Conservation (phyloP, 2,797 vertebrate species). For the Acrossocheilus wenchowensis region DNA sequence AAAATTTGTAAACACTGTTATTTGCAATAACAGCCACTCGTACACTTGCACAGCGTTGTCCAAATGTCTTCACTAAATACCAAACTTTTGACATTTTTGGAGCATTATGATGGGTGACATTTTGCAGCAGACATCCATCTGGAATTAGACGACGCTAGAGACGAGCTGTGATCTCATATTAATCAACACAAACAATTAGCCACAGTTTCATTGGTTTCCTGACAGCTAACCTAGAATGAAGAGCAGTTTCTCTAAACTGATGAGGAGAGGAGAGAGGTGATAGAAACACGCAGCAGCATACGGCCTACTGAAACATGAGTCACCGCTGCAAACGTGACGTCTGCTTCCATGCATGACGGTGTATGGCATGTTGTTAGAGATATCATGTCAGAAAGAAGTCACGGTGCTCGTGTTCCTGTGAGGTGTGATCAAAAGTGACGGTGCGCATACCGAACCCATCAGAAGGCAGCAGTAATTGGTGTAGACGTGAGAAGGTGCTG, state of each 20-base stretch:
- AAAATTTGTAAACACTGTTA: neutral
- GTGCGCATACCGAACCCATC: conserved; percentile 4
- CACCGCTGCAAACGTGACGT: conserved; percentile 35
- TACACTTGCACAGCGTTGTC: neutral
- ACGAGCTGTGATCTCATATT: neutral
- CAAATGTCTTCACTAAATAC: conserved; percentile 1
- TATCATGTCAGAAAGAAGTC: conserved; percentile 38
- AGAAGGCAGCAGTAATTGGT: conserved; percentile 36
- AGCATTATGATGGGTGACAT: conserved; percentile 25
- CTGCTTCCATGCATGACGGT: conserved; percentile 21
- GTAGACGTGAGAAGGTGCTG: conserved; percentile 11
- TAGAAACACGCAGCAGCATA: neutral
- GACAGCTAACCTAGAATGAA: conserved; percentile 6
- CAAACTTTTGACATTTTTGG: conserved; percentile 20
- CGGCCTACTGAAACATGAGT: conserved; percentile 14
- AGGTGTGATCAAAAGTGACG: conserved; percentile 31
- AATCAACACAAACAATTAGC: conserved; percentile 19
- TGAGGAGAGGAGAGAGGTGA: neutral
- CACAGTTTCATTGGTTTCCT: neutral
- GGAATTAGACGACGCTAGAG: neutral
- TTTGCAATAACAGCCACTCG: neutral
- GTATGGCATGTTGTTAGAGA: conserved; percentile 31
- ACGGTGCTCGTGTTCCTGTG: neutral
- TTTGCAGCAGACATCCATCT: neutral
- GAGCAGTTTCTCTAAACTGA: neutral